Percentiles rank a stretch among this genome's conserved stretches.
These are phyloP conservation scores for Synergus laeviventris DNA, from an alignment of 2,888 invertebrate species.

Conservation along the genomic window DNA sequence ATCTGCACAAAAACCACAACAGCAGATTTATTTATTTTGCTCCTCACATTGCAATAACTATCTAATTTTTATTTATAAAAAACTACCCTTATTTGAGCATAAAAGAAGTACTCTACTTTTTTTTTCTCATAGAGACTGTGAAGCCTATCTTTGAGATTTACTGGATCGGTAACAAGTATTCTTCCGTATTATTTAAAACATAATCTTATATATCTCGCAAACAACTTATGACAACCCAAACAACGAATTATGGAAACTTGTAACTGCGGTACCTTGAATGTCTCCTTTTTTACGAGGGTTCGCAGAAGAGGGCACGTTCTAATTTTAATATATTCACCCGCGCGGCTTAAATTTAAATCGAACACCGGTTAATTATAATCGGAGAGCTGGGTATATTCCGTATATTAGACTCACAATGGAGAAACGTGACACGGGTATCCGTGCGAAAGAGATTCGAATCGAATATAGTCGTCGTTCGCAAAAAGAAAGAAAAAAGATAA, in stretches of 20 bases:
- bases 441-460: slow-evolving; percentile 22
- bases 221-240: too few species aligned
- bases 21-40: too few species aligned
- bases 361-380: slow-evolving; percentile 22
- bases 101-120: too few species aligned
- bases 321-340: slow-evolving; percentile 4
- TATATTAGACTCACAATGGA: slow-evolving; percentile 16
- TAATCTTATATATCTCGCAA: background rate
- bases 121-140: too few species aligned
- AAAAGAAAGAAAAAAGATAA: slow-evolving; percentile 1
- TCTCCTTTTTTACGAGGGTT: slow-evolving; percentile 7
- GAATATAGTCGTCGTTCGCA: slow-evolving; percentile 23
- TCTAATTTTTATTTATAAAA: too few species aligned
- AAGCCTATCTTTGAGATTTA: too few species aligned
- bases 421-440: slow-evolving; percentile 26
- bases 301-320: slow-evolving; percentile 7
- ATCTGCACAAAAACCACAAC: too few species aligned
- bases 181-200: background rate
- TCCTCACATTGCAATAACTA: too few species aligned
- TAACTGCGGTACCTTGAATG: background rate
- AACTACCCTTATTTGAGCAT: too few species aligned
- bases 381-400: background rate
- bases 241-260: background rate
- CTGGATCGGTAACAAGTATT: too few species aligned
- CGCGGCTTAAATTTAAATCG: background rate